Evolutionary conservation across 2,888 invertebrate species (phyloP), one percentile per base, ranked within the genome.

Genomic region (Pardosa pseudoannulata): DNA sequence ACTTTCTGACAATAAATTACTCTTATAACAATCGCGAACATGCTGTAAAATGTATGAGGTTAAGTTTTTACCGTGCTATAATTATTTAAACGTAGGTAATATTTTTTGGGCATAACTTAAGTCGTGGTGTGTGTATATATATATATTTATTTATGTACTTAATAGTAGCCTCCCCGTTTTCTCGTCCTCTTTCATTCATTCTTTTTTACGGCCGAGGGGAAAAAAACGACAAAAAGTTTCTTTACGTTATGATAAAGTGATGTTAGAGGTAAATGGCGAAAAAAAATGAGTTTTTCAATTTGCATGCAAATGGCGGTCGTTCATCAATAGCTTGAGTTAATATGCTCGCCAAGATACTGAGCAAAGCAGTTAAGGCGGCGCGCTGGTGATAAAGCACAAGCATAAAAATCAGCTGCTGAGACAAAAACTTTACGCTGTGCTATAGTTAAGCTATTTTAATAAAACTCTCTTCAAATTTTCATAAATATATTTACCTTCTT

Each of bases 41-140:
- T 65, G 78, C 71, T 85, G 83, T 73, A 85, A 76, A 23, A 85
- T 85, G 72, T 85, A 85, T 78, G 83, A 85, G 78, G 72, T 78
- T 85, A 76, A 31, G 19, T 72, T 83, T 85, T 76, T 78, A 67
- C 64, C 50, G 29, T n/a, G 32, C 29, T n/a, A 41, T 28, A 50
- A 73, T 85, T 78, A 78, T 81, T 81, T 75, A 81, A 56, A 39
- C 39, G 19, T 62, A 23, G 56, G 19, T 56, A 56, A 23, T 23
- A 56, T 56, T 56, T 56, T 56, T 56, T 11, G 3, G 19, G 6
- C 56, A 56, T 56, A 56, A 23, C 56, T 23, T 56, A 56, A 56
- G 56, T 23, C 6, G 11, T 56, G 2, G 13, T n/a, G n/a, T n/a
- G n/a, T n/a, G n/a, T n/a, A n/a, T n/a, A n/a, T n/a, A 56, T 23